A percentile compares a stretch with the other conserved stretches of the same genome.
Conservation (phyloP, 2,113 vertebrate genomes). For the Cygnus buccinator region DNA sequence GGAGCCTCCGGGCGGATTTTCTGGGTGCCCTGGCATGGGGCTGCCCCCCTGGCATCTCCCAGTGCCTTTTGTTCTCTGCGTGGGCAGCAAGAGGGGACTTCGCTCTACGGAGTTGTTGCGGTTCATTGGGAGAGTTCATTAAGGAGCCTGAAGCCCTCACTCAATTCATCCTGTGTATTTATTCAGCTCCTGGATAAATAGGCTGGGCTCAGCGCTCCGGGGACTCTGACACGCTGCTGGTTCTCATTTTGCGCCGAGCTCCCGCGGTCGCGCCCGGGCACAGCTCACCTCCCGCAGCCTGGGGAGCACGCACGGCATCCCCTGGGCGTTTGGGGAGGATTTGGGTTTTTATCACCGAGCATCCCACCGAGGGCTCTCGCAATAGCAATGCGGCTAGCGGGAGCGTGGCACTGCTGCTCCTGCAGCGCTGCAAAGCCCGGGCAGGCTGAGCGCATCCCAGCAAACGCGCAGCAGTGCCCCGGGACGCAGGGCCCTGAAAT, state of each 20-base stretch:
- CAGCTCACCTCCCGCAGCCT: background rate
- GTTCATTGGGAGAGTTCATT: background rate
- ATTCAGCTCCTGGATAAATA: background rate
- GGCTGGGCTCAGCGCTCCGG: background rate
- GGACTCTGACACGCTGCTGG: background rate
- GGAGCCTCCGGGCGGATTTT: background rate
- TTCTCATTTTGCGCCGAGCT: background rate
- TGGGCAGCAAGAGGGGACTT: background rate
- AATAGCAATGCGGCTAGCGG: background rate
- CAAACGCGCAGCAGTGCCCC: background rate
- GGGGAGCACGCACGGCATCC: accelerated
- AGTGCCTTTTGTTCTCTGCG: background rate
- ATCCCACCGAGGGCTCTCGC: background rate
- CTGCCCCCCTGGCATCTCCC: background rate
- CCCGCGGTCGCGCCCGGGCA: background rate
- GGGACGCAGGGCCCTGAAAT: background rate
- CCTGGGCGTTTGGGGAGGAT: background rate
- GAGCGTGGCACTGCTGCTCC: accelerated
- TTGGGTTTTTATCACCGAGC: background rate
- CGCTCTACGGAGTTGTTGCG: accelerated
- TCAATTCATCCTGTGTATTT: background rate
- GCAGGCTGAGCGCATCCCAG: background rate
- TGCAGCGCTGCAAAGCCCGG: accelerated
- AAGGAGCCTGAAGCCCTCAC: background rate
- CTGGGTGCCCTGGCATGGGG: background rate